Evolutionary conservation across 2,888 invertebrate genomes (phyloP).

Genomic region (Orthosia gracilis): DNA sequence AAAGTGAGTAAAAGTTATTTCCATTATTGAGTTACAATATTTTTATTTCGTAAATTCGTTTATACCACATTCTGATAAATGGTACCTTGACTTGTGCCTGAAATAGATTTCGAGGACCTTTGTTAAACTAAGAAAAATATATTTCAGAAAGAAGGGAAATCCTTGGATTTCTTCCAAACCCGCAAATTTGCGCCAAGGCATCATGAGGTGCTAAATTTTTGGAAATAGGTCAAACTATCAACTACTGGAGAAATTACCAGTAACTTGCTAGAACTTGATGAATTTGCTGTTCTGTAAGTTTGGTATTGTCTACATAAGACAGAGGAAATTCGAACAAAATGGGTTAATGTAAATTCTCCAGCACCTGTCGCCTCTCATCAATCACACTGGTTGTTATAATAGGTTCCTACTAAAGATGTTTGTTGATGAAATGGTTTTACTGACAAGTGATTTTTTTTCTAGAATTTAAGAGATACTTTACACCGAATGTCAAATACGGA

Average conservation of each 20-base stretch:
- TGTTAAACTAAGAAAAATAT: no score
- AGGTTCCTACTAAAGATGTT: neutral
- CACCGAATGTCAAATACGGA: conserved; percentile 79
- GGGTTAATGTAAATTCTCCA: no score
- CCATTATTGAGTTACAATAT: neutral
- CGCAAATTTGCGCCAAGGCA: no score
- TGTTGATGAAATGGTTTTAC: neutral
- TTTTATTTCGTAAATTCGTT: neutral
- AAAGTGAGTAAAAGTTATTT: conserved; percentile 63
- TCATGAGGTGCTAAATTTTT: no score
- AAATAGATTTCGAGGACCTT: neutral
- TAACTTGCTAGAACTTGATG: neutral
- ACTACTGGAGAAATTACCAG: no score
- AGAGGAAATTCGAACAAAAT: neutral
- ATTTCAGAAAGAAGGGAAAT: no score
- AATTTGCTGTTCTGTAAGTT: neutral
- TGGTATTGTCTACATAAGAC: neutral
- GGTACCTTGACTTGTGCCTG: neutral
- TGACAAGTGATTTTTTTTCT: conserved; percentile 55
- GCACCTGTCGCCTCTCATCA: no score
- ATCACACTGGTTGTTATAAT: no score
- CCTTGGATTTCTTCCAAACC: no score
- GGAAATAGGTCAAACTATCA: no score
- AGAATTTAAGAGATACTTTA: conserved; percentile 74
- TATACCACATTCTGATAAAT: neutral